Percentiles rank a stretch among this genome's conserved stretches.
Evolutionary conservation across 2,888 invertebrate genomes (phyloP).

Genomic region (Nematopogon swammerdamellus): DNA sequence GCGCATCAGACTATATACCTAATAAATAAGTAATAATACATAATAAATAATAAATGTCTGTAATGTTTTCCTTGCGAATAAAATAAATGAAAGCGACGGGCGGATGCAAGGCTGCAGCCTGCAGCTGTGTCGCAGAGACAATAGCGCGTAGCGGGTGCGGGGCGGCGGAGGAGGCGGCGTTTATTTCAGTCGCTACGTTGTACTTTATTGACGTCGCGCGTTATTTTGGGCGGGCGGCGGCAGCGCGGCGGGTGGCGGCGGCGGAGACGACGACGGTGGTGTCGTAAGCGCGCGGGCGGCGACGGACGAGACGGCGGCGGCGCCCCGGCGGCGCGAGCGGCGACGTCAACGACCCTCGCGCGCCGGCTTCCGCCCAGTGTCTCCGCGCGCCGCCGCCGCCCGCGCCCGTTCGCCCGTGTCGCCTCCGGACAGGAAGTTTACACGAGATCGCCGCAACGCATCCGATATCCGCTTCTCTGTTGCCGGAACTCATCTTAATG

Average conservation of each 20-base stretch:
- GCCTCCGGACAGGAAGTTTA: not conserved
- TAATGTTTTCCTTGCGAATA: too few species aligned
- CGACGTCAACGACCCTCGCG: not conserved
- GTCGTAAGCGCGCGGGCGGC: not conserved
- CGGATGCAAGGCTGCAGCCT: too few species aligned
- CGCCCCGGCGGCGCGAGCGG: not conserved
- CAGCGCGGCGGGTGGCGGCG: not conserved
- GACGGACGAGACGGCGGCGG: not conserved
- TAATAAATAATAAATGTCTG: too few species aligned
- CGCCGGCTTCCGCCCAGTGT: too few species aligned
- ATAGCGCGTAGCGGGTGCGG: not conserved
- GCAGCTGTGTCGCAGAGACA: too few species aligned
- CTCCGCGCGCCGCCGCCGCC: not conserved
- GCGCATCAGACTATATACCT: too few species aligned
- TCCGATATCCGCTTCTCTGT: not conserved
- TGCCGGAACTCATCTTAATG: not conserved
- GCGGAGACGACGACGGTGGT: not conserved
- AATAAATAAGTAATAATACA: too few species aligned
- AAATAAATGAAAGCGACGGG: too few species aligned
- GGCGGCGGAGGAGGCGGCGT: not conserved
- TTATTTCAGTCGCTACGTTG: not conserved
- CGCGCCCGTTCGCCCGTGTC: not conserved
- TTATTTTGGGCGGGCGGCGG: not conserved
- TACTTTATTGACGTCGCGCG: not conserved
- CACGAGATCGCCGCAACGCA: not conserved